A percentile compares a stretch with the other conserved stretches of the same genome.
phyloP scores from a whole-genome alignment of 2,113 vertebrate species.

The Syngnathus floridae region DNA sequence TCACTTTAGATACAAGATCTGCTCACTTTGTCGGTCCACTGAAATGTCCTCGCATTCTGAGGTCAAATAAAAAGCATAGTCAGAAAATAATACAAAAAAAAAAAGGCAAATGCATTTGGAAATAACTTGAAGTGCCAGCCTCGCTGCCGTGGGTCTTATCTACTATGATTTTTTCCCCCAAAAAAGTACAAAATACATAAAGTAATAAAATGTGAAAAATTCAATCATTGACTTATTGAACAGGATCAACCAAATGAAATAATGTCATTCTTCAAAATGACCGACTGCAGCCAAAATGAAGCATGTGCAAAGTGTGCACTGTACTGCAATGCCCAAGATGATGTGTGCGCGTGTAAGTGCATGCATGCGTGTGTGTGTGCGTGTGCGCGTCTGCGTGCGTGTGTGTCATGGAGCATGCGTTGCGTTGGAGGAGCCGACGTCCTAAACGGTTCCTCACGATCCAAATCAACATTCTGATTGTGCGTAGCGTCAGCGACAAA shows the following conservation, averaged over 20 bases:
- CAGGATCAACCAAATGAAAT: conserved; percentile 14
- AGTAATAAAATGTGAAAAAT: neutral
- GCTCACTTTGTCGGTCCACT: no score
- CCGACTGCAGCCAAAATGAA: neutral
- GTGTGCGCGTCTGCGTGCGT: neutral
- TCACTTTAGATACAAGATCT: no score
- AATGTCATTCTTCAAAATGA: neutral
- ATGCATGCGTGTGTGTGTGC: neutral
- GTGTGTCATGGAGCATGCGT: neutral
- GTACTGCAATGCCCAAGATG: conserved; percentile 37
- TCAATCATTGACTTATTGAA: conserved; percentile 12
- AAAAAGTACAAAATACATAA: neutral
- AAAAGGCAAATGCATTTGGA: no score
- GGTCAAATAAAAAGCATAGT: no score
- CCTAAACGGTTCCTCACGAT: conserved; percentile 33
- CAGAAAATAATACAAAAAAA: neutral
- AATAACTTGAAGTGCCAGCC: neutral
- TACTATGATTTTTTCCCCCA: neutral
- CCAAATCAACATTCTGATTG: conserved; percentile 62
- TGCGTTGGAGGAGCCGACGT: conserved; percentile 34
- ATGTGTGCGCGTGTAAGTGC: conserved; percentile 27
- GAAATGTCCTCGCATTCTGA: no score
- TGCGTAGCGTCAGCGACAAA: conserved; percentile 63
- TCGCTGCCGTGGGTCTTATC: neutral
- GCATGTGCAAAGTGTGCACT: conserved; percentile 49